Conservation (phyloP, 2,888 invertebrate genomes). For the Phymatocera aterrima region DNA sequence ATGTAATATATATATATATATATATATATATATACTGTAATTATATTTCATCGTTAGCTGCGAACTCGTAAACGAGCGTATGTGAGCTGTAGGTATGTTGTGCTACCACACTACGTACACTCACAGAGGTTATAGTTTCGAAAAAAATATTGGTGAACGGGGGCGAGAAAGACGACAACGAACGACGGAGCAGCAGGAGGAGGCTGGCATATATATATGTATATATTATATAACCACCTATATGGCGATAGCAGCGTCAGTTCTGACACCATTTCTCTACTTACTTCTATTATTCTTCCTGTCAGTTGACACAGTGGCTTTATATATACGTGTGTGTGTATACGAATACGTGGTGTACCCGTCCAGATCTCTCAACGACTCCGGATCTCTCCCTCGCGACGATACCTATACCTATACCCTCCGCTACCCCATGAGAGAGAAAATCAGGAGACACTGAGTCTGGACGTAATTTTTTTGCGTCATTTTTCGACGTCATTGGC, state of each 20-base stretch:
- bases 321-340: too few species aligned
- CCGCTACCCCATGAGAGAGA: constrained; percentile 15
- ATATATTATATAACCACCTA: background rate
- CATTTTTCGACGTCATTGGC: constrained; percentile 74
- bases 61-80: too few species aligned
- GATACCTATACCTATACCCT: too few species aligned
- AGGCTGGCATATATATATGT: background rate
- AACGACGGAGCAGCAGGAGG: background rate
- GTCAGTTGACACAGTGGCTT: constrained; percentile 36
- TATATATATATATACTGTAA: too few species aligned
- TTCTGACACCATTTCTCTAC: constrained; percentile 44
- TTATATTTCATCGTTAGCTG: too few species aligned
- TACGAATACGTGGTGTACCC: too few species aligned
- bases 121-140: too few species aligned
- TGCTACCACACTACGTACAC: too few species aligned
- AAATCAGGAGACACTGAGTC: constrained; percentile 67
- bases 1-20: too few species aligned
- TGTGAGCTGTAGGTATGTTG: too few species aligned
- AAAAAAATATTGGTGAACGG: too few species aligned
- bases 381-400: background rate
- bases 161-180: too few species aligned
- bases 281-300: constrained; percentile 43
- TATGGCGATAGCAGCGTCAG: constrained; percentile 27
- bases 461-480: constrained; percentile 70
- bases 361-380: constrained; percentile 13